phyloP scores from a whole-genome alignment of 2,888 invertebrate genomes.

The Oasisia sp. region DNA sequence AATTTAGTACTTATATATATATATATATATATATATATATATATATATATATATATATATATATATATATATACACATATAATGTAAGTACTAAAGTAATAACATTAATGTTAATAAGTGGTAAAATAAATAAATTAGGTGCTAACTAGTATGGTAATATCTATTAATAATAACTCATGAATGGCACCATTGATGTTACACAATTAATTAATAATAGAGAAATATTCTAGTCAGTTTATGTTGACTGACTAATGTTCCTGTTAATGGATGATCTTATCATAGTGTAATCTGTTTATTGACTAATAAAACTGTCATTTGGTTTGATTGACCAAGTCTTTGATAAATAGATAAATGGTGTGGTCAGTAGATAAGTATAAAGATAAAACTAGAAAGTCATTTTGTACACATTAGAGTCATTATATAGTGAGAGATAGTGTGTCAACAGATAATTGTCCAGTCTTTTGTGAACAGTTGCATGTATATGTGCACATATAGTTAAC shows the following conservation, averaged over 20 bases:
- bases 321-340: not conserved
- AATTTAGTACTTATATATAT: no score
- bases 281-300: not conserved
- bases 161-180: not conserved
- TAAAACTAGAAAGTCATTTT: not conserved
- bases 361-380: not conserved
- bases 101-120: no score
- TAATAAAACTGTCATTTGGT: no score
- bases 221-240: not conserved
- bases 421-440: not conserved
- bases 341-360: not conserved
- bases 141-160: not conserved
- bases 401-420: not conserved
- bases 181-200: not conserved
- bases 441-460: not conserved
- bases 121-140: not conserved
- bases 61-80: no score
- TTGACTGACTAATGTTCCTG: not conserved
- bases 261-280: not conserved
- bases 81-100: no score
- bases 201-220: no score
- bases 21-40: no score
- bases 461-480: not conserved
- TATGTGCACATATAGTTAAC: not conserved
- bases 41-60: no score